Evolutionary conservation across 2,797 vertebrate genomes (phyloP).

Genomic region (Arnoldichthys spilopterus): DNA sequence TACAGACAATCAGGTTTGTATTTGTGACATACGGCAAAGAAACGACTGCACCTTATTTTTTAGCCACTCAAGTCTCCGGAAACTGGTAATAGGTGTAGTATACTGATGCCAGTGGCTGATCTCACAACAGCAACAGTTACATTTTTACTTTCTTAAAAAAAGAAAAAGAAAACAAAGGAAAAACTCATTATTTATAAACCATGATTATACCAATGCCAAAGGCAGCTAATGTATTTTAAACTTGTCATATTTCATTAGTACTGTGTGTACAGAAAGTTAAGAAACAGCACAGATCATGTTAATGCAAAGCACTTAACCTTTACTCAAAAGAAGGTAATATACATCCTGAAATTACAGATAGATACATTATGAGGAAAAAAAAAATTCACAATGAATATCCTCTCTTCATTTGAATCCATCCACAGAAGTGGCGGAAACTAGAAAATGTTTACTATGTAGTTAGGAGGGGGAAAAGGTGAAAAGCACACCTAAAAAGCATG

Average conservation of each 20-base stretch:
- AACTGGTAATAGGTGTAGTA: conserved; percentile 1
- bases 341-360: conserved; percentile 87
- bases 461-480: conserved; percentile 77
- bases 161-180: not conserved
- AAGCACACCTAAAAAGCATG: conserved; percentile 74
- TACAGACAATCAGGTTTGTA: conserved; percentile 14
- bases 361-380: conserved; percentile 84
- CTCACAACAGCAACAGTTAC: conserved; percentile 22
- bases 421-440: conserved; percentile 69
- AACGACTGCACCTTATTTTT: not conserved
- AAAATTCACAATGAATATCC: conserved; percentile 81
- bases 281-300: conserved; percentile 59
- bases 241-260: not conserved
- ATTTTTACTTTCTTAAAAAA: not conserved
- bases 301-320: conserved; percentile 87
- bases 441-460: conserved; percentile 77
- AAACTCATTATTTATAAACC: not conserved
- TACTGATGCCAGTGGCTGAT: not conserved
- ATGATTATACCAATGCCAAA: not conserved
- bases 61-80: not conserved
- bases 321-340: conserved; percentile 88
- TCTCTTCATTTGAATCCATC: conserved; percentile 71
- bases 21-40: not conserved
- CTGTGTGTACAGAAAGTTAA: conserved; percentile 20
- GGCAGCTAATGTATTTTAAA: not conserved